phyloP scores from a whole-genome alignment of 2,113 vertebrate genomes.

The Cyrtonyx montezumae region DNA sequence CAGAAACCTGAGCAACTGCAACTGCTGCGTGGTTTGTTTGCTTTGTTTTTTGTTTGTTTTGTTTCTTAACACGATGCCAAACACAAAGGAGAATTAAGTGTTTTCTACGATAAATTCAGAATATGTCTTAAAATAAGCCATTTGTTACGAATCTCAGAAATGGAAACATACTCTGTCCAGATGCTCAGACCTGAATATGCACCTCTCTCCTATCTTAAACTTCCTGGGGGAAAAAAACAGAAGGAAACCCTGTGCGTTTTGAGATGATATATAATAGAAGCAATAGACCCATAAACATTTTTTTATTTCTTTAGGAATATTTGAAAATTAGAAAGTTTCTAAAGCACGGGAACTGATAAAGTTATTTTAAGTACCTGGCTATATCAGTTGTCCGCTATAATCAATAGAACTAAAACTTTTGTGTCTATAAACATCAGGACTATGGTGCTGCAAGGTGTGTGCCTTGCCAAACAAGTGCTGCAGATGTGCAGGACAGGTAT shows the following conservation, averaged over 20 bases:
- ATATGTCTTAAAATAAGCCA: neutral
- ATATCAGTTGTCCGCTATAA: neutral
- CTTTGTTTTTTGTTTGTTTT: neutral
- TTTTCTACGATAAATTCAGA: slow-evolving; percentile 1
- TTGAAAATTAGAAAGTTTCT: neutral
- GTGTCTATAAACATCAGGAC: neutral
- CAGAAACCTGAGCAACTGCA: neutral
- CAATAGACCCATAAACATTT: neutral
- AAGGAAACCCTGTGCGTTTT: neutral
- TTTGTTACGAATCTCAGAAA: neutral
- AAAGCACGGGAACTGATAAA: neutral
- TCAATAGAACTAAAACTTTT: neutral
- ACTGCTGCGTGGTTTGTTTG: neutral
- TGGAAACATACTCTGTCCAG: neutral
- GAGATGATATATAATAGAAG: neutral
- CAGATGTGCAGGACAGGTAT: neutral
- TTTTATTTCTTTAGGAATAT: neutral
- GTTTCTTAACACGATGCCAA: neutral
- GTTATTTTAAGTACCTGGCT: neutral
- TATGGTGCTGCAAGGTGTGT: neutral
- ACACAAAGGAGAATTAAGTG: neutral
- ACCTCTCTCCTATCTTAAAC: neutral
- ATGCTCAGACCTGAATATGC: neutral
- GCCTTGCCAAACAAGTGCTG: neutral
- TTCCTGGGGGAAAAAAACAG: neutral